These are phyloP conservation scores for Hirundo rustica DNA, from an alignment of 2,797 vertebrate species.

Conservation along the genomic window DNA sequence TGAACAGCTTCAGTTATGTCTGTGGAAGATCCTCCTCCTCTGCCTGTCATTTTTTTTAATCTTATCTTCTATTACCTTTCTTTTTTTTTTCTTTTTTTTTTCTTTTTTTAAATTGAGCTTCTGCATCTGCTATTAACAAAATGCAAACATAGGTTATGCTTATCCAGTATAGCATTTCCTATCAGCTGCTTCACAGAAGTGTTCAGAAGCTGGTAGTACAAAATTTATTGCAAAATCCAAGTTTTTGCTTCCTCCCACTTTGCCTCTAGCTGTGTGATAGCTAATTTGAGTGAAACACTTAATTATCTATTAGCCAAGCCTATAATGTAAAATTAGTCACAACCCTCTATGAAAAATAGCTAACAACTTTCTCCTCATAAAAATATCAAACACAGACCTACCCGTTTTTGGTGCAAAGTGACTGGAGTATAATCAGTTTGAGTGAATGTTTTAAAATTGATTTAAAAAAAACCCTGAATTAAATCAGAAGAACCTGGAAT, in stretches of 20 bases:
- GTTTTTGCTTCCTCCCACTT: conserved; percentile 37
- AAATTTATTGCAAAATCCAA: conserved; percentile 27
- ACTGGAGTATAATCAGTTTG: not conserved
- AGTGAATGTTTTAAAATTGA: not conserved
- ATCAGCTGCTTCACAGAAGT: conserved; percentile 22
- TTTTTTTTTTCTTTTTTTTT: not conserved
- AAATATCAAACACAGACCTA: conserved; percentile 42
- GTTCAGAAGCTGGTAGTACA: conserved; percentile 22
- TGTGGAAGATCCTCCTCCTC: not conserved
- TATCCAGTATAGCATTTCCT: not conserved
- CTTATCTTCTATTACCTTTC: no score
- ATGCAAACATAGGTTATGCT: not conserved
- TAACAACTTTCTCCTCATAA: conserved; percentile 35
- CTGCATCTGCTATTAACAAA: not conserved
- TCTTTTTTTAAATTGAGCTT: not conserved
- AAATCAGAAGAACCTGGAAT: not conserved
- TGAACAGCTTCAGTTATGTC: not conserved
- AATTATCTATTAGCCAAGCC: conserved; percentile 62
- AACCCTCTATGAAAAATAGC: conserved; percentile 27
- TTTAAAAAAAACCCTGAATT: not conserved
- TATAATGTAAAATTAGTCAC: conserved; percentile 60
- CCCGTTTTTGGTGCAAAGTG: not conserved
- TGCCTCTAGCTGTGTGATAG: conserved; percentile 37
- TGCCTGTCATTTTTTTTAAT: not conserved
- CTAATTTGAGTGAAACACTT: conserved; percentile 59